These are phyloP conservation scores for Cyprinus carpio DNA, from an alignment of 2,113 vertebrate species.

Conservation along the genomic window DNA sequence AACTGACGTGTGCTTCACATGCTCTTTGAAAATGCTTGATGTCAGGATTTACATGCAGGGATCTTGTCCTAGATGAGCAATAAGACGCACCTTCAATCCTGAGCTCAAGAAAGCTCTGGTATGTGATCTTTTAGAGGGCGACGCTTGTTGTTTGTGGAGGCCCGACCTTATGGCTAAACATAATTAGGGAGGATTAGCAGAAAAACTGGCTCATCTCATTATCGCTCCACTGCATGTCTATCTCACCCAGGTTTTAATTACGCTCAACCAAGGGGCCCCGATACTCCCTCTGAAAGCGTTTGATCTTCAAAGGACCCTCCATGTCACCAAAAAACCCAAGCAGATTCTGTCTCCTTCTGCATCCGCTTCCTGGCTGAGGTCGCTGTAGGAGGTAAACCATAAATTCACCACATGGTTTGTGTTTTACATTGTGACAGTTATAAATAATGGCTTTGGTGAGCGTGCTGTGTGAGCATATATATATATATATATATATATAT, in stretches of 20 bases:
- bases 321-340: constrained; percentile 57
- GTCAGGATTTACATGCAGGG: background rate
- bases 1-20: background rate
- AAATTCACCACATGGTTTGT: constrained; percentile 56
- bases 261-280: constrained; percentile 60
- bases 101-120: background rate
- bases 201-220: constrained; percentile 67
- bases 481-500: background rate
- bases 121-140: constrained; percentile 17
- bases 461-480: background rate
- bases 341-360: constrained; percentile 43
- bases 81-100: background rate
- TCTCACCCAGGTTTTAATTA: constrained; percentile 72
- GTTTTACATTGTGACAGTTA: constrained; percentile 48
- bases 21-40: background rate
- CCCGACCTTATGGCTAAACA: constrained; percentile 64
- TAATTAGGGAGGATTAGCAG: constrained; percentile 70
- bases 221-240: constrained; percentile 66
- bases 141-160: constrained; percentile 60
- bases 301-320: constrained; percentile 72
- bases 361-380: constrained; percentile 45
- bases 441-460: background rate
- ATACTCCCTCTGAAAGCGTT: constrained; percentile 61
- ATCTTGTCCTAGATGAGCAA: background rate
- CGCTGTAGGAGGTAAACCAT: constrained; percentile 19